Evolutionary conservation across 2,797 vertebrate genomes (phyloP).

Genomic region (Sebastes paucispinis): DNA sequence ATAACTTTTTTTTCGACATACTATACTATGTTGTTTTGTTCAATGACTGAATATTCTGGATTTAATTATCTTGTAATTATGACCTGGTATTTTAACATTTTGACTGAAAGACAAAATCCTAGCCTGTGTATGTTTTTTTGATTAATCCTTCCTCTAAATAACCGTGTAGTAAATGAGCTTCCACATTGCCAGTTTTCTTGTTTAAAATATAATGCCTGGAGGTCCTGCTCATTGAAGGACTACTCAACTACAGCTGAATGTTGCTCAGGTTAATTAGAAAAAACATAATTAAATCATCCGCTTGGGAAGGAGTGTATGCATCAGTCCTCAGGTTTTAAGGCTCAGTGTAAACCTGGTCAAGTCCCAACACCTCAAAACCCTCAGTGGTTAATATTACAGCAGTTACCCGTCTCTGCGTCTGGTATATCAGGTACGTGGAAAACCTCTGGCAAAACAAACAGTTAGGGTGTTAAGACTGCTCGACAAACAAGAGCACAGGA

Average conservation of each 20-base stretch:
- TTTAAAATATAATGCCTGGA: background rate
- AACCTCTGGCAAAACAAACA: slow-evolving; percentile 56
- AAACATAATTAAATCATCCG: background rate
- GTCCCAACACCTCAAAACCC: background rate
- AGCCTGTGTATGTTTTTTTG: background rate
- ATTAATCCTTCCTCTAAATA: rapidly evolving
- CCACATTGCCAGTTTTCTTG: background rate
- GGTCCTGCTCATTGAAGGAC: background rate
- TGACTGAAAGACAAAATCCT: background rate
- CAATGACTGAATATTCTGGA: background rate
- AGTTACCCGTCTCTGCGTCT: slow-evolving; percentile 55
- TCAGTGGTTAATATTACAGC: background rate
- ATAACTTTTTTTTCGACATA: too few species aligned
- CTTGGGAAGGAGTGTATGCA: background rate
- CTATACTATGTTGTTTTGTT: background rate
- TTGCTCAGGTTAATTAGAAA: background rate
- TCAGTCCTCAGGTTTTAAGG: background rate
- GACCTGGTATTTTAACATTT: too few species aligned
- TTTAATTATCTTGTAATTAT: background rate
- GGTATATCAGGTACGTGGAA: slow-evolving; percentile 5
- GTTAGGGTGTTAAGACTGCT: background rate
- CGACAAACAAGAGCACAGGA: background rate
- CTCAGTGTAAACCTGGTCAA: background rate
- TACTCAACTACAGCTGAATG: background rate
- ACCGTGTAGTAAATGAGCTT: background rate